phyloP scores from a whole-genome alignment of 23 tunicate species.

The Trididemnum nubilum region DNA sequence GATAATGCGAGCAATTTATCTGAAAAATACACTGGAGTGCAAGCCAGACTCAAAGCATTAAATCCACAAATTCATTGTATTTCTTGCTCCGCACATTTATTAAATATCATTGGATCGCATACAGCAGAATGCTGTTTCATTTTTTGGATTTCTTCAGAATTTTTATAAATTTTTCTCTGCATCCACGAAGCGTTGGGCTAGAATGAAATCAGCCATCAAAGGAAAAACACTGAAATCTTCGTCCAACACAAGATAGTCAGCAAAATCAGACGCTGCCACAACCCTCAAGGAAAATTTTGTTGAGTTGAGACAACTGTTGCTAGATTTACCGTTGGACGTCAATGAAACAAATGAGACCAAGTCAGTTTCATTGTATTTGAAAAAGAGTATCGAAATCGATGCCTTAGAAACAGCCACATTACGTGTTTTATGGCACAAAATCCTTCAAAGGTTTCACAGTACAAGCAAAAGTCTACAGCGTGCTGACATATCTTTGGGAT shows the following conservation, averaged over 20 bases:
- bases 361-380: constrained; percentile 11
- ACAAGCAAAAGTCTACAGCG: constrained; percentile 29
- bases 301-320: constrained; percentile 27
- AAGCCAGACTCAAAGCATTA: constrained; percentile 18
- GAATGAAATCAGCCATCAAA: constrained; percentile 28
- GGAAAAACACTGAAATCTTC: constrained; percentile 27
- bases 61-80: not conserved
- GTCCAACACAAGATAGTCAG: constrained; percentile 29
- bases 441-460: constrained; percentile 26
- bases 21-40: constrained; percentile 9
- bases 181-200: constrained; percentile 28
- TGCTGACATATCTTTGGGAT: constrained; percentile 23
- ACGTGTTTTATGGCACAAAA: constrained; percentile 23
- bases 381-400: constrained; percentile 20
- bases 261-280: constrained; percentile 18
- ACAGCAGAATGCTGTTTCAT: constrained; percentile 5
- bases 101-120: not conserved
- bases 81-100: constrained; percentile 23
- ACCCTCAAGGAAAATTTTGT: constrained; percentile 28
- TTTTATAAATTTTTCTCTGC: constrained; percentile 23
- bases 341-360: constrained; percentile 19
- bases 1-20: constrained; percentile 22
- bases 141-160: constrained; percentile 10
- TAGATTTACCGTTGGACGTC: constrained; percentile 17
- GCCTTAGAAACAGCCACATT: constrained; percentile 21